Evolutionary conservation across 53 echinoderm and acorn worm genomes (phyloP).

Genomic region (Holothuria leucospilota): DNA sequence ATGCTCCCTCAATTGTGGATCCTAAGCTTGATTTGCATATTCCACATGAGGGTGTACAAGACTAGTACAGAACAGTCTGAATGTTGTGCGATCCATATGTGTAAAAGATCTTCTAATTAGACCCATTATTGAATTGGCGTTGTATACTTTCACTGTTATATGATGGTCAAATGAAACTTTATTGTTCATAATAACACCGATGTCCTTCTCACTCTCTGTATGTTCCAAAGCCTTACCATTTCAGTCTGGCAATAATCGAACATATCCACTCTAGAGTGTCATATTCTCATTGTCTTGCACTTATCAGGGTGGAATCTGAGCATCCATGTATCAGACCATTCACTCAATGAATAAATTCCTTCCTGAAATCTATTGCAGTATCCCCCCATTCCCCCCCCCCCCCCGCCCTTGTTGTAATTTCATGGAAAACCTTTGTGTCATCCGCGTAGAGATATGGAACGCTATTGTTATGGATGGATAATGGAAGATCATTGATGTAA

Average conservation of each 20-base stretch:
- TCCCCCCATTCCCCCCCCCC: too few relatives aligned
- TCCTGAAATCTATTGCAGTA: neutral
- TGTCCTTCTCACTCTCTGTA: conserved; percentile 3
- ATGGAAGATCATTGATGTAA: neutral
- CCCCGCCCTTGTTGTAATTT: too few relatives aligned
- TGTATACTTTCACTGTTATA: neutral
- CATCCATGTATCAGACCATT: conserved; percentile 15
- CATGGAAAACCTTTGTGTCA: neutral
- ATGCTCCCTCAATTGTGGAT: too few relatives aligned
- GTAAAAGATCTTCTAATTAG: neutral
- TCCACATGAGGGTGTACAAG: too few relatives aligned
- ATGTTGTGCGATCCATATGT: too few relatives aligned
- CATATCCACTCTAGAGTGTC: too few relatives aligned
- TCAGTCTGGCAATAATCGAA: neutral
- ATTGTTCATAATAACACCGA: too few relatives aligned
- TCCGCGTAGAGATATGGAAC: neutral
- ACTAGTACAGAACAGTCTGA: too few relatives aligned
- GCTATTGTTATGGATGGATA: neutral
- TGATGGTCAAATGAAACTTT: neutral
- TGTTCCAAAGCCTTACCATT: neutral
- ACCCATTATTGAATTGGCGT: too few relatives aligned
- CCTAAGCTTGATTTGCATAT: too few relatives aligned
- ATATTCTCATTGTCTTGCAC: neutral
- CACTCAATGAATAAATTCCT: neutral
- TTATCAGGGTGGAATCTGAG: conserved; percentile 24